Percentiles rank a stretch among this genome's conserved stretches.
Evolutionary conservation across 2,113 vertebrate genomes (phyloP).

Genomic region (Esox niger): DNA sequence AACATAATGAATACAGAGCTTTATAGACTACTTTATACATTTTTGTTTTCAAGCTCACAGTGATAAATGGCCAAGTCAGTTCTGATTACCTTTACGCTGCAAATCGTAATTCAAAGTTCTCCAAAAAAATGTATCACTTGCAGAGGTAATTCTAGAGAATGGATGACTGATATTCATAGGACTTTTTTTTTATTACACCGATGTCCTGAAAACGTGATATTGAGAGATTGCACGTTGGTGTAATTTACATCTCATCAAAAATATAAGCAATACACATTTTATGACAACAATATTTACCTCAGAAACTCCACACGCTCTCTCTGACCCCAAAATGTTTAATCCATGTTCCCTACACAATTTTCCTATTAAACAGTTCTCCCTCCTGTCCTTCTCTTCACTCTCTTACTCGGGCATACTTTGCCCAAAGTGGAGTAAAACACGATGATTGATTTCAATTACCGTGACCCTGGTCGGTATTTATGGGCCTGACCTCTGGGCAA

Average conservation of each 20-base stretch:
- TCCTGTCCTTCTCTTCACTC: constrained; percentile 34
- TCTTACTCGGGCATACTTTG: constrained; percentile 59
- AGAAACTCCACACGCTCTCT: constrained; percentile 41
- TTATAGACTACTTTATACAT: too few species aligned
- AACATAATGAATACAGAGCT: too few species aligned
- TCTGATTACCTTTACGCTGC: neutral
- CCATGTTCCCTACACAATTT: too few species aligned
- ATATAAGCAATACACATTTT: constrained; percentile 45
- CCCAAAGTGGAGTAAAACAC: constrained; percentile 68
- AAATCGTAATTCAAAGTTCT: neutral
- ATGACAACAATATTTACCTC: constrained; percentile 19
- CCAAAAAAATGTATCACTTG: neutral
- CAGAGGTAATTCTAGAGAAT: neutral
- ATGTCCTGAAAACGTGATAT: neutral
- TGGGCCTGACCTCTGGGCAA: constrained; percentile 57
- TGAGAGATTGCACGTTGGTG: neutral
- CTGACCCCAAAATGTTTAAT: constrained; percentile 34
- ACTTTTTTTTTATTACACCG: neutral
- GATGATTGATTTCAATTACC: constrained; percentile 74
- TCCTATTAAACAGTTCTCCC: too few species aligned
- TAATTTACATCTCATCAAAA: neutral
- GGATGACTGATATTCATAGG: neutral
- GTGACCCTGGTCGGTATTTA: constrained; percentile 59
- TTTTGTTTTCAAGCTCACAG: neutral
- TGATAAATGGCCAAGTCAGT: neutral